phyloP scores from a whole-genome alignment of 2,888 invertebrate species.

The Mycalesis mineus region DNA sequence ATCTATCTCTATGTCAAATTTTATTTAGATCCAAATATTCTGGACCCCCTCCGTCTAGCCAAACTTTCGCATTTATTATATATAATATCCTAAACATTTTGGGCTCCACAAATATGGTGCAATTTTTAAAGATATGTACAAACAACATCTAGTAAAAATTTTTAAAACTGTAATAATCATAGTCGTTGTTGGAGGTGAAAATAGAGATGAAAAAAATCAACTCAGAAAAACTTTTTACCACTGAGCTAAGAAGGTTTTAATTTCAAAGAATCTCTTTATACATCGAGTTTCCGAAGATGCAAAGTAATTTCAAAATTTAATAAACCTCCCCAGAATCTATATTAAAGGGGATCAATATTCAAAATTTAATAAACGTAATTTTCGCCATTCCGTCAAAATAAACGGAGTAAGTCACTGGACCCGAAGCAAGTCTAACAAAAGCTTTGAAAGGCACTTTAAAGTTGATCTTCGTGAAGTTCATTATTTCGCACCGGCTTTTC shows the following conservation, averaged over 20 bases:
- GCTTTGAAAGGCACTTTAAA: slow-evolving; percentile 15
- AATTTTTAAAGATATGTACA: too few species aligned
- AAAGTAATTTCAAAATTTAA: slow-evolving; percentile 9
- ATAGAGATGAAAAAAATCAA: too few species aligned
- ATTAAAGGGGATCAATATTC: slow-evolving; percentile 9
- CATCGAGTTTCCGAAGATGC: background rate
- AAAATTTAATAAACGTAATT: slow-evolving; percentile 11
- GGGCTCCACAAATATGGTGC: too few species aligned
- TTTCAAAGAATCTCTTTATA: background rate
- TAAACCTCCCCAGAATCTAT: slow-evolving; percentile 3
- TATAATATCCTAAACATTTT: too few species aligned
- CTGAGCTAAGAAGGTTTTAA: background rate
- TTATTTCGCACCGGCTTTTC: slow-evolving; percentile 16
- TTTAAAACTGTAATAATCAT: too few species aligned
- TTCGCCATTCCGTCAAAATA: slow-evolving; percentile 13
- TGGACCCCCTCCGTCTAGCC: too few species aligned
- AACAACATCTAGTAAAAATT: too few species aligned
- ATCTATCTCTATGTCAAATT: too few species aligned
- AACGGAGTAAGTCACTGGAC: slow-evolving; percentile 13
- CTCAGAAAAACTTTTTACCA: too few species aligned
- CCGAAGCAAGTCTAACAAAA: slow-evolving; percentile 11
- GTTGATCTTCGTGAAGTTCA: slow-evolving; percentile 15
- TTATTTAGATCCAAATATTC: too few species aligned
- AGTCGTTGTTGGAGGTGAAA: too few species aligned
- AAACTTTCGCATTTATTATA: too few species aligned